A percentile compares a stretch with the other conserved stretches of the same genome.
phyloP scores from a whole-genome alignment of 2,113 vertebrate genomes.

The Furnarius figulus region DNA sequence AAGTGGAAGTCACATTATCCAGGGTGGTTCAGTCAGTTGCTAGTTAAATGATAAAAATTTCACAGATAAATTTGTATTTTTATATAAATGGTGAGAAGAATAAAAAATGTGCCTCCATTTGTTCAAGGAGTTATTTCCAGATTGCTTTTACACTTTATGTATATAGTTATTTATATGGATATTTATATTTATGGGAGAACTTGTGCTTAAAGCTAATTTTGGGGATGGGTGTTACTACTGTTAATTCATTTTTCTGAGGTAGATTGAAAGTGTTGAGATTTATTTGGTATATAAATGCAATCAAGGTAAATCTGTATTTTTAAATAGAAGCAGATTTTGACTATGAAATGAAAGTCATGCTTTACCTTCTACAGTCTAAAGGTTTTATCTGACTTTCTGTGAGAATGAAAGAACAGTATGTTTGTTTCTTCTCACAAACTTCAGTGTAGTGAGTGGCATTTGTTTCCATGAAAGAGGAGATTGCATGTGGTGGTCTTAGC shows the following conservation, averaged over 20 bases:
- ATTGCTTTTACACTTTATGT: not conserved
- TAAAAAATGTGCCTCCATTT: not conserved
- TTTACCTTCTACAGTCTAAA: not conserved
- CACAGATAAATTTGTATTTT: not conserved
- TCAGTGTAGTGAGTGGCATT: not conserved
- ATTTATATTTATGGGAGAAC: not conserved
- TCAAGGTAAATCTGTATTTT: not conserved
- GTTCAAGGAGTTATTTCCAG: not conserved
- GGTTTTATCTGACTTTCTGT: not conserved
- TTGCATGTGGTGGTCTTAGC: not conserved
- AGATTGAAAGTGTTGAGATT: not conserved
- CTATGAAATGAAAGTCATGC: not conserved
- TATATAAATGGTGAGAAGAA: not conserved
- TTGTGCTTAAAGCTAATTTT: not conserved
- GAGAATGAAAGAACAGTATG: not conserved
- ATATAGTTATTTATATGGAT: not conserved
- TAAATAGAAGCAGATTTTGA: not conserved
- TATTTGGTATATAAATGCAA: not conserved
- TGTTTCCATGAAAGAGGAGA: not conserved
- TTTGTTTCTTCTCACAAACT: not conserved
- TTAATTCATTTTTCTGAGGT: not conserved
- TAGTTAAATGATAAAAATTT: not conserved
- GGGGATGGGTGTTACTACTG: not conserved
- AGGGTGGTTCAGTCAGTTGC: not conserved
- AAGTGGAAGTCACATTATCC: not conserved